Evolutionary conservation across 1,140 invertebrate genomes (phyloP), one percentile per base, ranked within the genome.

Genomic region (Danaus plexippus): DNA sequence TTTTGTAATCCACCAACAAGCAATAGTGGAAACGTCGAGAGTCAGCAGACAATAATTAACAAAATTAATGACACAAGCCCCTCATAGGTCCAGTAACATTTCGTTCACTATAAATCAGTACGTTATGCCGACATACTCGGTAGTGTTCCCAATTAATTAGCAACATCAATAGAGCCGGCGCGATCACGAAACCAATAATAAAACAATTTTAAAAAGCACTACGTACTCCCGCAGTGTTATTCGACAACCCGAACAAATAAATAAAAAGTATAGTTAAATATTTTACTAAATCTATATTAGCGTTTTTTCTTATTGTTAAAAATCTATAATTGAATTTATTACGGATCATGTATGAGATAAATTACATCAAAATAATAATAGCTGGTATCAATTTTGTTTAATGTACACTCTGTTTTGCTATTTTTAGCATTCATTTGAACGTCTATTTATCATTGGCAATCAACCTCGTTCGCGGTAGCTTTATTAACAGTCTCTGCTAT

Each of bases 91-190:
- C 52, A 64, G 67, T 56, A 65, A 63, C 59, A 74, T 75, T 74
- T 69, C 58, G 61, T 67, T 55, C 59, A 64, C 59, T 62, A 74
- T 77, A 73, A 78, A 78, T 80, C 75, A 75, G 67, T 59, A 61
- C 48, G 56, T 67, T 74, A 64, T 66, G 57, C 67, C 64, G 71
- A 74, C 71, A 69, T 61, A 56, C 59, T 63, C 68, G 60, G 68
- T 73, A 70, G 66, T 80, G 71, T 69, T 72, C 71, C 73, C 67
- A 69, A 80, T 80, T 77, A 80, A 83, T 83, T 79, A 78, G 65
- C 61, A 40, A 77, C 75, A 67, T 82, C 74, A 79, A 75, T 70
- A 62, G 67, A 71, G 64, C 70, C 75, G 71, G 60, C 56, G 55
- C 59, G 61, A 58, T 73, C 66, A 64, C 64, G 64, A 61, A 47